Evolutionary conservation across 2,888 invertebrate species (phyloP).

Genomic region (Nymphalis c-album): DNA sequence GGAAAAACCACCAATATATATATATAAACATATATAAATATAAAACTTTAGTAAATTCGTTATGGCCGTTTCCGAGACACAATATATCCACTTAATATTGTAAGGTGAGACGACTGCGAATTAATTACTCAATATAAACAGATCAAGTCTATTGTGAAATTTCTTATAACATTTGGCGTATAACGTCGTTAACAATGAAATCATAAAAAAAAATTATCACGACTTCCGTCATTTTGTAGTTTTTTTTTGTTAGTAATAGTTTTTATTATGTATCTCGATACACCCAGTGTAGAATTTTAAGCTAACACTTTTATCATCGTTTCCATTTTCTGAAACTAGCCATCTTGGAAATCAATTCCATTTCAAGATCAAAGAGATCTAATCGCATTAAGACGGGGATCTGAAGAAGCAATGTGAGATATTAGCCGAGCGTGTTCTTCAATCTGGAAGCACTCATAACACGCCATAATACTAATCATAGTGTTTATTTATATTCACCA

Average conservation of each 20-base stretch:
- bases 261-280: not conserved
- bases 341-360: slow-evolving; percentile 13
- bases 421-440: slow-evolving; percentile 8
- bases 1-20: too few relatives aligned
- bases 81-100: too few relatives aligned
- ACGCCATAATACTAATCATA: slow-evolving; percentile 7
- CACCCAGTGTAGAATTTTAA: not conserved
- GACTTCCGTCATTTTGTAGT: not conserved
- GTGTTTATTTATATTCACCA: not conserved
- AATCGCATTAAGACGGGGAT: slow-evolving; percentile 18
- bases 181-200: not conserved
- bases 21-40: too few relatives aligned
- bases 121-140: too few relatives aligned
- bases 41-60: too few relatives aligned
- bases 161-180: too few relatives aligned
- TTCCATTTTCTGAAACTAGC: slow-evolving; percentile 14
- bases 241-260: not conserved
- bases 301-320: slow-evolving; percentile 4
- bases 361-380: slow-evolving; percentile 26
- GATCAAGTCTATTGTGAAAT: too few relatives aligned
- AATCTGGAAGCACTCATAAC: slow-evolving; percentile 19
- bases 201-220: not conserved
- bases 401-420: slow-evolving; percentile 17
- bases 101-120: too few relatives aligned
- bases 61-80: too few relatives aligned